Base-by-base conservation (phyloP, 2,888 invertebrate genomes). In the Halictus ligatus region DNA sequence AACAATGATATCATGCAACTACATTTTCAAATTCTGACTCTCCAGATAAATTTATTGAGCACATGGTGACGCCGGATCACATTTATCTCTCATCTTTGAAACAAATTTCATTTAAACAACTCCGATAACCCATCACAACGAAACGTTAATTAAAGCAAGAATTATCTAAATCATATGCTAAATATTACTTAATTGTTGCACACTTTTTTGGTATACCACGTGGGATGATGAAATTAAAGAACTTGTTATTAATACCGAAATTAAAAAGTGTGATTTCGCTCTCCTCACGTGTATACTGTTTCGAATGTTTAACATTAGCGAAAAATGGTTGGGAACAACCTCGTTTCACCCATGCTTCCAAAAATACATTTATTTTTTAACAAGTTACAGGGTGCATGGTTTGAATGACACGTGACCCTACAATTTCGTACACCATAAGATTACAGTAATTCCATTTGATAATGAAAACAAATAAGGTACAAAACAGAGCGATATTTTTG, bases 21-120 rank as follows among this genome's bases (percentile, higher is more conserved):
- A 0, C 2, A 71, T 43, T 13, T 43, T n/a, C 43, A 71, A 43
- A 43, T 13, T 43, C 21, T 6, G 5, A 21, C 6, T 40, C 12
- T n/a, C 12, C 12, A 25, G 7, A 71, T 40, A 18, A 69, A 40
- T 0, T 69, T 35, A 69, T 71, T 43, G 75, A 89, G 89, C 89
- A 89, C 89, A 89, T 89, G 89, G 89, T 85, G 81, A 81, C 81
- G 82, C 87, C 81, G 83, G 71, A 81, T 54, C 64, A 60, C 21
- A 15, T 83, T 40, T 48, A 29, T 80, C 78, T 73, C 75, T 73
- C 29, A 69, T 40, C 43, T 67, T 43, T 8, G 13, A 35, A n/a
- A 69, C 18, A 48, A 75, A 78, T 40, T 69, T n/a, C 75, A 64
- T 64, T 40, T 12, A 0, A 10, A 18, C 6, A 12, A 12, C 5